Base-by-base conservation (phyloP, 2,888 invertebrate species). In the Deroplatys truncata region DNA sequence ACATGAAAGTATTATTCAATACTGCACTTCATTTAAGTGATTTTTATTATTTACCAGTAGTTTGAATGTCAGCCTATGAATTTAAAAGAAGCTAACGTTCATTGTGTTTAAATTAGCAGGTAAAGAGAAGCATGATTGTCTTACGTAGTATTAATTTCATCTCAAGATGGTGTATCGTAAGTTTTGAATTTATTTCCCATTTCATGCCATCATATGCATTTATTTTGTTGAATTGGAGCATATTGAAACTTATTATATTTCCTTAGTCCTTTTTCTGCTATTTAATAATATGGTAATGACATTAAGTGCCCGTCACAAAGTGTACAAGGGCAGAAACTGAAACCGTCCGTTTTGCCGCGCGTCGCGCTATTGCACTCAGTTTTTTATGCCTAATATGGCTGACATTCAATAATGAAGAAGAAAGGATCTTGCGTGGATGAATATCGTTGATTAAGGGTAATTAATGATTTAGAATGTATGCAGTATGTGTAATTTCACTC, bases 311-410 rank as follows among this genome's bases (percentile, higher is more conserved):
- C 31, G 29, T 82, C n/a, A 43, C 10, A 25, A 86, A n/a, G 29
- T 7, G n/a, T 86, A 84, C 29, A 84, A 56, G 29, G 20, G 84
- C 28, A 87, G 84, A 49, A 89, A 89, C 84, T 49, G 43, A n/a
- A 56, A 89, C 82, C 85, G 90, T 88, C 90, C 90, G 87, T 89
- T 91, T 91, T 91, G 90, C 91, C 91, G 91, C 91, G 91, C 91
- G 88, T 90, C 90, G 86, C 90, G 84, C 85, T 88, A 84, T 28
- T 89, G 85, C 84, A 87, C 85, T 90, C 90, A 90, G 90, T 91
- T 91, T 91, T 91, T 91, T 90, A 90, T 90, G 90, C 91, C 90
- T 91, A 91, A 90, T 89, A 91, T 91, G 91, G 91, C 91, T 91
- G 91, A 91, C 91, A 90, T 91, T 89, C 90, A 90, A 90, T 90